A percentile compares a stretch with the other conserved stretches of the same genome.
These are phyloP conservation scores for Sebastes matsubarae DNA, from an alignment of 2,797 vertebrate genomes.

Conservation along the genomic window DNA sequence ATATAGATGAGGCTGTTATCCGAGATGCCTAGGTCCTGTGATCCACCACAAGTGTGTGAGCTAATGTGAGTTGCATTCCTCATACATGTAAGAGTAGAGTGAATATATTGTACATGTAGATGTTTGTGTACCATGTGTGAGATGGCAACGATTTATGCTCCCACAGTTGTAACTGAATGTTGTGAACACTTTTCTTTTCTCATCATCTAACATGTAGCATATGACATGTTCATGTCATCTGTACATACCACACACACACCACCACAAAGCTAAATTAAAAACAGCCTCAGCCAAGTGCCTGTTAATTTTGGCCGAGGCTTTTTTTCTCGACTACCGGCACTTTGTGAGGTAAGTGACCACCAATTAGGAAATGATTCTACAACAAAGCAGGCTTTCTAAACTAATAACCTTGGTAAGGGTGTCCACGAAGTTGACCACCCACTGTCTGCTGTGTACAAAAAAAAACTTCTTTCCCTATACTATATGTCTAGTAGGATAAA, in stretches of 20 bases:
- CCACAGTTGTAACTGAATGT: neutral
- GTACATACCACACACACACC: neutral
- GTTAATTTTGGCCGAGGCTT: neutral
- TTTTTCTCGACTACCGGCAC: neutral
- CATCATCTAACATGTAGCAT: neutral
- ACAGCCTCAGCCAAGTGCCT: neutral
- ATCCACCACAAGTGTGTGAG: neutral
- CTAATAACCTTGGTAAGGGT: neutral
- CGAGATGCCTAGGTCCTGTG: slow-evolving; percentile 38
- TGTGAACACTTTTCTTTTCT: neutral
- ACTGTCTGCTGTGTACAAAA: neutral
- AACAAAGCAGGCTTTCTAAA: neutral
- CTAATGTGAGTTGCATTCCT: neutral
- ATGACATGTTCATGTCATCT: neutral
- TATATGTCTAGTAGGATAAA: neutral
- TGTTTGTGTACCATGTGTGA: neutral
- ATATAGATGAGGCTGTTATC: slow-evolving; percentile 72
- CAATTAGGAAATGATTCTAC: neutral
- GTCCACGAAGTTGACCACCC: neutral
- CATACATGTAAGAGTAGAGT: neutral
- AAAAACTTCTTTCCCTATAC: neutral
- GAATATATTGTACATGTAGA: neutral
- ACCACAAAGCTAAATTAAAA: slow-evolving; percentile 2
- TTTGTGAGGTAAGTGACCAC: slow-evolving; percentile 2
- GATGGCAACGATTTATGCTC: neutral